These are phyloP conservation scores for Ginglymostoma cirratum DNA, from an alignment of 2,113 vertebrate species.

Conservation along the genomic window DNA sequence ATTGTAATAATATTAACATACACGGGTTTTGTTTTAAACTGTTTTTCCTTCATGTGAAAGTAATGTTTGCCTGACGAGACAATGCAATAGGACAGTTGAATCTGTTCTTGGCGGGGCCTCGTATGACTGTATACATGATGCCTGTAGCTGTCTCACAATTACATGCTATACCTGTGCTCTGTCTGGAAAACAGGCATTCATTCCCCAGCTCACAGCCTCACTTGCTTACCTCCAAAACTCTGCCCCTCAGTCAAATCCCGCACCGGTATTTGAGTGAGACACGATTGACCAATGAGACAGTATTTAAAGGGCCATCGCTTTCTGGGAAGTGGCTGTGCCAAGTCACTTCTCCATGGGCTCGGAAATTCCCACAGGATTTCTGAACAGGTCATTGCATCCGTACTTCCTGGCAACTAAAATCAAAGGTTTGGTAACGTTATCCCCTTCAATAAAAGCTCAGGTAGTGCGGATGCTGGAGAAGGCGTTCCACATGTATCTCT, in stretches of 20 bases:
- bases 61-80: background rate
- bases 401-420: background rate
- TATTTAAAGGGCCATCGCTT: background rate
- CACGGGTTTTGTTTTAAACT: background rate
- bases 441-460: background rate
- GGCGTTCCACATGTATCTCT: no score
- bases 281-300: background rate
- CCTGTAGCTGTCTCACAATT: background rate
- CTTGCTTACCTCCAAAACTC: background rate
- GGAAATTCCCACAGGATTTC: background rate
- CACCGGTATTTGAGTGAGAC: background rate
- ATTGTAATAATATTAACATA: background rate
- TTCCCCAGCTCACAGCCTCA: background rate
- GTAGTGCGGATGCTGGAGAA: no score
- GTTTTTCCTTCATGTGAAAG: background rate
- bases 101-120: background rate
- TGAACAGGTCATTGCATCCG: background rate
- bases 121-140: background rate
- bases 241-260: background rate
- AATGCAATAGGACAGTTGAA: background rate
- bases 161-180: background rate
- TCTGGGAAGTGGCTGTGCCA: background rate
- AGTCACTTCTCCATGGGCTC: background rate
- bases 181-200: background rate
- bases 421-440: background rate